phyloP scores from a whole-genome alignment of 2,113 vertebrate species.

The Hypanus sabinus region DNA sequence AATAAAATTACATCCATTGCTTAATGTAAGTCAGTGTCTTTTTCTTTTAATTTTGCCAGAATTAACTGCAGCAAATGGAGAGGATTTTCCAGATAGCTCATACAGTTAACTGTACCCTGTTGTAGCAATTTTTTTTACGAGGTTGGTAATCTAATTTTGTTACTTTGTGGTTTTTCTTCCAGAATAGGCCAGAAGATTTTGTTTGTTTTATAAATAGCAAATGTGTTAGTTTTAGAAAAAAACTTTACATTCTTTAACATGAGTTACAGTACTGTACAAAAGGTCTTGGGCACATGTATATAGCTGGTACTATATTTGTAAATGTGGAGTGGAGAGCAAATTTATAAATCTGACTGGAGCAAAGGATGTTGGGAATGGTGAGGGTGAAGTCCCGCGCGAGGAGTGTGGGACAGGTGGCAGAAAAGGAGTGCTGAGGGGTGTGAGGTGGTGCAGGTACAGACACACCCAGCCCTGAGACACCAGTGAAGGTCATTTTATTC shows the following conservation, averaged over 20 bases:
- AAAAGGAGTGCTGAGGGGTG: too few species aligned
- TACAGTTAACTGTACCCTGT: neutral
- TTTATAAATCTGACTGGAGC: too few species aligned
- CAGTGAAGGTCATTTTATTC: too few species aligned
- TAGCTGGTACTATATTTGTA: too few species aligned
- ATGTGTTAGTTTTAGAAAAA: neutral
- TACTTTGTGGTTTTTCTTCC: neutral
- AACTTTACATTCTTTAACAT: neutral
- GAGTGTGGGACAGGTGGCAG: too few species aligned
- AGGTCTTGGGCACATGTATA: too few species aligned
- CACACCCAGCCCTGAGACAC: too few species aligned
- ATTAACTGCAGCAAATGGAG: neutral
- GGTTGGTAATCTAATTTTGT: neutral
- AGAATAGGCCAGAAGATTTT: neutral
- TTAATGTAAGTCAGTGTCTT: neutral
- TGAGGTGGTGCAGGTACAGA: too few species aligned
- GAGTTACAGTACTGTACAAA: neutral
- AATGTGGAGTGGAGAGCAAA: too few species aligned
- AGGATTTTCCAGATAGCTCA: neutral
- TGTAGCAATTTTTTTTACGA: neutral
- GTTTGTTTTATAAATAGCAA: neutral
- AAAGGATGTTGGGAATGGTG: too few species aligned
- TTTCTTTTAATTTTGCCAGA: neutral
- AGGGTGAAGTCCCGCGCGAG: too few species aligned
- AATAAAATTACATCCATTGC: neutral